Evolutionary conservation across 1,140 invertebrate species (phyloP), one percentile per base, ranked within the genome.

Genomic region (Scaptodrosophila lebanonensis): DNA sequence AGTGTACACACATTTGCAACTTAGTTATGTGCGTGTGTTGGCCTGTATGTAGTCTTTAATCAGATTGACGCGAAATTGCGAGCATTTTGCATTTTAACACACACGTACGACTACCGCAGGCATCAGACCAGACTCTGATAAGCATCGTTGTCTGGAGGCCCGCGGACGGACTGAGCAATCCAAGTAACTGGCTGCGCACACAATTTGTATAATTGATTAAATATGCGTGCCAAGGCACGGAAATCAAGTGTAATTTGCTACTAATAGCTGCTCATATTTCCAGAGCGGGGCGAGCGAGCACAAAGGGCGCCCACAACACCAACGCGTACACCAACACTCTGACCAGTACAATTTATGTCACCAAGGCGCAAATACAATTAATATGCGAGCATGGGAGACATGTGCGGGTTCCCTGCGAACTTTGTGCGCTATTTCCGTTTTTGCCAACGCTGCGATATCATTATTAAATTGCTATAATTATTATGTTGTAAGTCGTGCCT

Each of bases 151-250:
- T n/a, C n/a, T n/a, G n/a, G n/a, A n/a, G n/a, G n/a, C n/a, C n/a
- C n/a, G n/a, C n/a, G n/a, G n/a, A n/a, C n/a, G n/a, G n/a, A n/a
- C n/a, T n/a, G n/a, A n/a, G n/a, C n/a, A n/a, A n/a, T n/a, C n/a
- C n/a, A n/a, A n/a, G n/a, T n/a, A n/a, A n/a, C n/a, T n/a, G 22
- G 8, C 39, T 42, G 35, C 49, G 42, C 52, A 45, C 39, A 69
- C 75, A 73, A 75, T 79, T 83, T 79, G 61, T 75, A 66, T 82
- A 79, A 79, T 79, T 79, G 75, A 79, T 79, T 75, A 77, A 67
- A 40, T 64, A 71, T 71, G 72, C 72, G 67, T 77, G 72, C 51
- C 53, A 12, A 5, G 32, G 36, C 42, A 36, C 30, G 63, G 62
- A 66, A 82, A 79, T 63, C 59, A 65, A 47, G 40, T 9, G 49